Evolutionary conservation across 2,113 vertebrate species (phyloP).

Genomic region (Myotis lucifugus): DNA sequence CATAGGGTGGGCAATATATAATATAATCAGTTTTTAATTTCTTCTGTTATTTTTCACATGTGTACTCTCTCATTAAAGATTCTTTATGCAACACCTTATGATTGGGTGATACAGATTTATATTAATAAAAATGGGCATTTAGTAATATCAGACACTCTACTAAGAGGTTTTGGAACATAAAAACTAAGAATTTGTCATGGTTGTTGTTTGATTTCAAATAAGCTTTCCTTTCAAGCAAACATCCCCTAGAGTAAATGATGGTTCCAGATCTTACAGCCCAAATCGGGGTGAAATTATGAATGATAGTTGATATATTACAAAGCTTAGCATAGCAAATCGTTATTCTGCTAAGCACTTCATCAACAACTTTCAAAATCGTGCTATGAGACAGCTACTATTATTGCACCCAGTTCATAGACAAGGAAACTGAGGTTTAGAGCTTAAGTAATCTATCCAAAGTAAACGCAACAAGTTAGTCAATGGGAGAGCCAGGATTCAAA

Average conservation of each 20-base stretch:
- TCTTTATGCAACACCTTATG: not conserved
- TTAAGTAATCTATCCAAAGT: not conserved
- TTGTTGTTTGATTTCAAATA: conserved; percentile 13
- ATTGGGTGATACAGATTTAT: not conserved
- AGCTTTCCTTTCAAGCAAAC: not conserved
- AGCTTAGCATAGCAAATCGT: not conserved
- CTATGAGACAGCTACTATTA: not conserved
- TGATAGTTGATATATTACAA: not conserved
- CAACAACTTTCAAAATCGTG: not conserved
- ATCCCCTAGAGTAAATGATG: not conserved
- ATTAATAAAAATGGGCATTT: not conserved
- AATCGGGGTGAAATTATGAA: not conserved
- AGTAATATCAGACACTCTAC: not conserved
- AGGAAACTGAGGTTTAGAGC: not conserved
- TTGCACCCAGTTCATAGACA: not conserved
- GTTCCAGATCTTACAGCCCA: not conserved
- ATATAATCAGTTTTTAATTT: not conserved
- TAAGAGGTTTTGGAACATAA: conserved; percentile 8
- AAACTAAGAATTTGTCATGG: conserved; percentile 28
- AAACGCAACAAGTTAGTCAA: not conserved
- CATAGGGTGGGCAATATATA: not conserved
- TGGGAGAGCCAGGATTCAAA: not conserved
- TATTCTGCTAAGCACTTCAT: not conserved
- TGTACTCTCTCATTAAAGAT: not conserved
- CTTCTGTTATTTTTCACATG: not conserved